Base-by-base conservation (phyloP, 1,140 invertebrate species). In the Conus ventricosus region DNA sequence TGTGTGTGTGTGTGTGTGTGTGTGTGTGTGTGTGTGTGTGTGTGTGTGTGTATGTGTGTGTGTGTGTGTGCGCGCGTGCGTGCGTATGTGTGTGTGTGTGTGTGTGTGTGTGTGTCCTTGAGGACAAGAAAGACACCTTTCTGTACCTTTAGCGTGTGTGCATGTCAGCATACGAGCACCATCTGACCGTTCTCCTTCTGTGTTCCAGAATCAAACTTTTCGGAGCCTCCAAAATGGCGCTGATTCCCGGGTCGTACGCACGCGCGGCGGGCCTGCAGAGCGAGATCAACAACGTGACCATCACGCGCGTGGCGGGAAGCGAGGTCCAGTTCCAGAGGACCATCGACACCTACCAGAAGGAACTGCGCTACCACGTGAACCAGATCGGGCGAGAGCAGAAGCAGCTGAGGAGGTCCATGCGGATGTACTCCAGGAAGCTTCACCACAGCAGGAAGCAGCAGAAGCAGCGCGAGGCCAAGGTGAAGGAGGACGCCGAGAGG, bases 201-300 rank as follows among this genome's bases (percentile, higher is more conserved):
- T 71, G 63, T 86, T 76, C 7, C 63, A 86, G 84, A 75, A 86
- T 86, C 67, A 86, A 86, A 75, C 84, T 86, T 4, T 86, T 86
- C 63, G 84, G 84, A 53, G 71, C 63, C 13, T 88, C 87, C 78
- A 83, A 91, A 27, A 88, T 91, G 91, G 89, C 88, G 75, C 85
- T 92, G 67, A 88, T 89, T n/a, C 89, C 90, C 76, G 89, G 90
- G 0, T 90, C 91, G 1, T 92, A 92, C 85, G 90, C 92, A 53
- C 84, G 89, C 11, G 91, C 90, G 4, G 90, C 90, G 13, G 92
- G 92, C 15, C 81, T 91, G 39, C 92, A 92, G 83, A 92, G 92
- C 71, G 92, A 92, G 75, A 86, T 91, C 60, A 92, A 90, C 82
- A 90, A 91, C 27, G 87, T 92, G 10, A 92, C 92, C 13, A 90